A percentile compares a stretch with the other conserved stretches of the same genome.
These are phyloP conservation scores for Amaurobius ferox DNA, from an alignment of 2,888 invertebrate species.

Conservation along the genomic window DNA sequence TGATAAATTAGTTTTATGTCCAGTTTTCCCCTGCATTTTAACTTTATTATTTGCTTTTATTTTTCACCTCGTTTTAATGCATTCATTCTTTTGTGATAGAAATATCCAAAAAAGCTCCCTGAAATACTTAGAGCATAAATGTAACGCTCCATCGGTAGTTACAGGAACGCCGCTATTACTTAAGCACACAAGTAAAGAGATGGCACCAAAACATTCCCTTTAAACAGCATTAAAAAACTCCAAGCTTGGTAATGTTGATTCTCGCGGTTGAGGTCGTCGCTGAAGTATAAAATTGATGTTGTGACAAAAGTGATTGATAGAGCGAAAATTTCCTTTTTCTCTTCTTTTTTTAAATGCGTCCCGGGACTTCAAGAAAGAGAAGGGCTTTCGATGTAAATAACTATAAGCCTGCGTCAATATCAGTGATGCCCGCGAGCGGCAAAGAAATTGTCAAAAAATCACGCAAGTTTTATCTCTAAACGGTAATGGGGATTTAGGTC, in stretches of 20 bases:
- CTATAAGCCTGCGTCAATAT: slow-evolving; percentile 58
- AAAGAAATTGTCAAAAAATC: slow-evolving; percentile 65
- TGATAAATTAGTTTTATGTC: too few species aligned
- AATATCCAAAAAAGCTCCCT: too few species aligned
- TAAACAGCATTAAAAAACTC: slow-evolving; percentile 24
- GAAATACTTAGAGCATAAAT: too few species aligned
- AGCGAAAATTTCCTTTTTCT: slow-evolving; percentile 37
- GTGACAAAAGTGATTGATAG: slow-evolving; percentile 71
- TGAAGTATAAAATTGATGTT: slow-evolving; percentile 69
- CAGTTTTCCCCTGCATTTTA: too few species aligned
- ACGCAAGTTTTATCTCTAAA: slow-evolving; percentile 66
- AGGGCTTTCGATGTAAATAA: slow-evolving; percentile 59
- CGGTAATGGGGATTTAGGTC: slow-evolving; percentile 66
- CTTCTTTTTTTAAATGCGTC: slow-evolving; percentile 31
- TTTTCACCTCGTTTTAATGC: too few species aligned
- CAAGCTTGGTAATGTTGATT: slow-evolving; percentile 64
- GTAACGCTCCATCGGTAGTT: too few species aligned
- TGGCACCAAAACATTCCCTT: slow-evolving; percentile 28
- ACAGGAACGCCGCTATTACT: slow-evolving; percentile 5
- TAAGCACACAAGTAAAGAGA: not conserved
- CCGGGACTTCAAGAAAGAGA: slow-evolving; percentile 30
- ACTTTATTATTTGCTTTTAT: too few species aligned
- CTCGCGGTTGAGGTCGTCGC: slow-evolving; percentile 45
- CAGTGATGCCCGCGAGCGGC: slow-evolving; percentile 50
- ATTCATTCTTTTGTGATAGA: too few species aligned